A percentile compares a stretch with the other conserved stretches of the same genome.
phyloP scores from a whole-genome alignment of 2,113 vertebrate genomes.

The Lophotis ruficrista region DNA sequence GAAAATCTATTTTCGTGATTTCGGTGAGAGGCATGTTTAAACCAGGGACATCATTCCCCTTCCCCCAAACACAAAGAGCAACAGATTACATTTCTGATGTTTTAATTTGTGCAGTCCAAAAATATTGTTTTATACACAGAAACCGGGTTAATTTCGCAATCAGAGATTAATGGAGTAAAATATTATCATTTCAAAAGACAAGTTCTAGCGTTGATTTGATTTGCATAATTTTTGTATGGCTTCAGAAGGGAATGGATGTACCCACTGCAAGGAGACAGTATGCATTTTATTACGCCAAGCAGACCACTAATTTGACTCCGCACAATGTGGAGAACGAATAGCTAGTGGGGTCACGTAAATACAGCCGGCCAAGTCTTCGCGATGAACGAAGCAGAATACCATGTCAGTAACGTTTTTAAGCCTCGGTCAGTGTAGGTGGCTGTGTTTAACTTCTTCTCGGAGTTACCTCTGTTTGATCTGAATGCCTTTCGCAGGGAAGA shows the following conservation, averaged over 20 bases:
- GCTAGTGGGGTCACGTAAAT: constrained; percentile 47
- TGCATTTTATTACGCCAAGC: constrained; percentile 18
- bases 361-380: background rate
- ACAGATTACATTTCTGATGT: background rate
- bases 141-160: constrained; percentile 42
- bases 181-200: constrained; percentile 69
- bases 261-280: constrained; percentile 30
- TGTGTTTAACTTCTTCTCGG: background rate
- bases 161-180: constrained; percentile 24
- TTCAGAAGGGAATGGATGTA: constrained; percentile 25
- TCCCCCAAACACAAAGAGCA: background rate
- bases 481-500: background rate
- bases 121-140: constrained; percentile 3
- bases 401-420: background rate
- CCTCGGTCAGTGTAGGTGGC: background rate
- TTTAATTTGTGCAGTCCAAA: constrained; percentile 12
- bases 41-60: background rate
- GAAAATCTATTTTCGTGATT: background rate
- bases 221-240: constrained; percentile 63
- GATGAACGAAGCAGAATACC: background rate
- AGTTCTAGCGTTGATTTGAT: constrained; percentile 48
- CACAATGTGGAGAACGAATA: background rate
- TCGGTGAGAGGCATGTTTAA: background rate
- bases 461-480: background rate
- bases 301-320: constrained; percentile 30